phyloP scores from a whole-genome alignment of 2,888 invertebrate species.

The Cybosia mesomella region DNA sequence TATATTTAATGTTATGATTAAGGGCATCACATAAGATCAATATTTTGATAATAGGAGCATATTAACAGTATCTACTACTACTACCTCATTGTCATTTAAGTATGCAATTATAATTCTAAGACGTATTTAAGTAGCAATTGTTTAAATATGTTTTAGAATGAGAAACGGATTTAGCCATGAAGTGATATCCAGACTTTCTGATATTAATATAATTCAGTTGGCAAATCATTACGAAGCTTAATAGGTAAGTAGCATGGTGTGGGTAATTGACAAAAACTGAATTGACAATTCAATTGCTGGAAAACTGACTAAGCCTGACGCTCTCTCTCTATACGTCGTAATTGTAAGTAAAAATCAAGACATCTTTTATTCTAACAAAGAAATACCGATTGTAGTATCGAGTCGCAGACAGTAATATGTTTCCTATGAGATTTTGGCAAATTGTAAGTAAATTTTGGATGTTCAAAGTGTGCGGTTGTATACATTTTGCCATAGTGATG shows the following conservation, averaged over 20 bases:
- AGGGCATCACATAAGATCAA: too few relatives aligned
- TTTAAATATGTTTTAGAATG: too few relatives aligned
- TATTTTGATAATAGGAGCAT: too few relatives aligned
- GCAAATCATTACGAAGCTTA: neutral
- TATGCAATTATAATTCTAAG: neutral
- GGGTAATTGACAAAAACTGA: constrained; percentile 41
- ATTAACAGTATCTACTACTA: neutral
- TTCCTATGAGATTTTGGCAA: neutral
- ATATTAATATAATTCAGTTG: neutral
- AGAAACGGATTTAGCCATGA: neutral
- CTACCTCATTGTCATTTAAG: neutral
- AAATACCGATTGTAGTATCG: neutral
- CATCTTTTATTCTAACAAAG: constrained; percentile 17
- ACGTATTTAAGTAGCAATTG: too few relatives aligned
- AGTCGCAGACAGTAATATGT: neutral
- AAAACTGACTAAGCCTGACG: constrained; percentile 5
- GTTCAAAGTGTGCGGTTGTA: neutral
- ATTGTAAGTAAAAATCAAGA: constrained; percentile 39
- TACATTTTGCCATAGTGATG: too few relatives aligned
- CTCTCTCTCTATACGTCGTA: constrained; percentile 28
- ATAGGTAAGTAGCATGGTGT: constrained; percentile 1
- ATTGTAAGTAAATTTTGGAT: neutral
- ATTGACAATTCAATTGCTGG: constrained; percentile 31
- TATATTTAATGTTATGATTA: too few relatives aligned
- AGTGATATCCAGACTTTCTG: neutral